A percentile compares a stretch with the other conserved stretches of the same genome.
phyloP scores from a whole-genome alignment of 2,113 vertebrate species.

The Albula glossodonta region DNA sequence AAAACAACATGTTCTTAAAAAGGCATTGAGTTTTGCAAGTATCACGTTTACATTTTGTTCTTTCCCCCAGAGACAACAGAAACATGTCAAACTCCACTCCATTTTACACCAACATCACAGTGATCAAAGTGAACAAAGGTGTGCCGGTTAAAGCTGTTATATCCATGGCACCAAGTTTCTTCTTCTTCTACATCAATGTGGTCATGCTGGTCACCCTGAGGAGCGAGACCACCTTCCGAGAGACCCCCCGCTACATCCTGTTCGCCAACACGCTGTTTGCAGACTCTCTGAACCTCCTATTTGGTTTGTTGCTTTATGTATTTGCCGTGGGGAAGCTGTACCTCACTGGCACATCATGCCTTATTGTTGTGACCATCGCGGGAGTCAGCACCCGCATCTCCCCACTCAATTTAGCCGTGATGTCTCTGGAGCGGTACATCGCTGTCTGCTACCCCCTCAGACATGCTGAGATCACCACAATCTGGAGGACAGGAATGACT shows the following conservation, averaged over 20 bases:
- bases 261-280: constrained; percentile 51
- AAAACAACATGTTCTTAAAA: no score
- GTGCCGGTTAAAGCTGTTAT: not conserved
- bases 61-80: not conserved
- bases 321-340: constrained; percentile 10
- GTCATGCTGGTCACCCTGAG: constrained; percentile 32
- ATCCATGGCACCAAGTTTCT: not conserved
- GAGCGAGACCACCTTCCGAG: constrained; percentile 27
- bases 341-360: constrained; percentile 32
- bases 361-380: constrained; percentile 7
- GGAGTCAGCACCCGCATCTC: constrained; percentile 18
- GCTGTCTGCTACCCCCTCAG: constrained; percentile 45
- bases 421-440: constrained; percentile 41
- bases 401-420: constrained; percentile 39
- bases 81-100: not conserved
- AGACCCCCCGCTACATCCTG: constrained; percentile 48
- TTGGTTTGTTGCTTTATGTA: constrained; percentile 39
- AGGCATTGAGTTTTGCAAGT: not conserved
- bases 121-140: not conserved
- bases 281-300: constrained; percentile 45
- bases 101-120: not conserved
- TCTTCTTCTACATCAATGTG: constrained; percentile 31
- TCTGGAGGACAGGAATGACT: not conserved
- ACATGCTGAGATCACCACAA: constrained; percentile 37
- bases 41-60: not conserved